phyloP scores from a whole-genome alignment of 2,113 vertebrate species.

The Oxyruncus cristatus region DNA sequence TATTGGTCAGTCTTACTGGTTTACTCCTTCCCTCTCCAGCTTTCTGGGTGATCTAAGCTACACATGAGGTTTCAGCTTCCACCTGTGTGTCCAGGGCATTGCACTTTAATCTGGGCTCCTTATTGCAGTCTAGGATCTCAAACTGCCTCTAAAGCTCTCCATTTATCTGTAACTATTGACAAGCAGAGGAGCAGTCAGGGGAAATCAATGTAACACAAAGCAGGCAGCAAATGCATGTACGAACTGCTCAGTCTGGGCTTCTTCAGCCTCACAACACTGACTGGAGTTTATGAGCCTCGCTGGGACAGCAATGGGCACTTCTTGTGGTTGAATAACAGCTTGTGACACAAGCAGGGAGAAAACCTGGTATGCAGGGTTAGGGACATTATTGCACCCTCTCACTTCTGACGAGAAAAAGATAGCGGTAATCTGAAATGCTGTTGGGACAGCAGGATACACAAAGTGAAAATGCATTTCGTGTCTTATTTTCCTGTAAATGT shows the following conservation, averaged over 20 bases:
- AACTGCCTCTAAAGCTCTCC: neutral
- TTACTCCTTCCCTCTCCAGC: neutral
- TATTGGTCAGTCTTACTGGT: neutral
- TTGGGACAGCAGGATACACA: neutral
- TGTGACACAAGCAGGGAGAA: neutral
- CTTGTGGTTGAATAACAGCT: neutral
- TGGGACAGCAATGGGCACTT: neutral
- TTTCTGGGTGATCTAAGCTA: neutral
- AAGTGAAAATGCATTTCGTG: accelerated
- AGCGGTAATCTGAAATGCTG: neutral
- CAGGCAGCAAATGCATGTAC: neutral
- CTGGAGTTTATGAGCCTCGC: neutral
- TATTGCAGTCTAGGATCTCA: neutral
- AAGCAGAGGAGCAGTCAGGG: neutral
- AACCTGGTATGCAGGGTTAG: neutral
- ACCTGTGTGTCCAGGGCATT: accelerated
- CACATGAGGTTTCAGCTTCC: neutral
- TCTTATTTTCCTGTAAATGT: neutral
- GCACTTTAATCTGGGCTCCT: neutral
- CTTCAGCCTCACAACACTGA: neutral
- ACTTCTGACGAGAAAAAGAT: neutral
- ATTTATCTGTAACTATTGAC: neutral
- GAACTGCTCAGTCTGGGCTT: neutral
- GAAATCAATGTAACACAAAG: neutral
- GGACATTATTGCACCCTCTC: neutral